A percentile compares a stretch with the other conserved stretches of the same genome.
Evolutionary conservation across 2,113 vertebrate genomes (phyloP).

Genomic region (Gallinago paraguaiae): DNA sequence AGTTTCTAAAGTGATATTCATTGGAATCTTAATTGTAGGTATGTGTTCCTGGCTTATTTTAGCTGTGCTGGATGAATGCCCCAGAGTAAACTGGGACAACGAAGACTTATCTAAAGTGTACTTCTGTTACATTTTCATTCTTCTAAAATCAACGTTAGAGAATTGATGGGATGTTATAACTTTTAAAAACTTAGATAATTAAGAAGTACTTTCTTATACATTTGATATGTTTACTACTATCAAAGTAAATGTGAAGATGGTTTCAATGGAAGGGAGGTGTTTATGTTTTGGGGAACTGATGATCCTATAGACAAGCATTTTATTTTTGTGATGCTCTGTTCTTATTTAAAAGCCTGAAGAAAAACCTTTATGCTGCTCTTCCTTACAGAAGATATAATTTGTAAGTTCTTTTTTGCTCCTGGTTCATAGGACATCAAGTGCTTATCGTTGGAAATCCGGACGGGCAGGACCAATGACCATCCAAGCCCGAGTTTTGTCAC

Average conservation of each 20-base stretch:
- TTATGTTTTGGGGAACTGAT: background rate
- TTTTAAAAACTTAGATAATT: background rate
- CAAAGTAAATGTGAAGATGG: background rate
- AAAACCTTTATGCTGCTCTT: background rate
- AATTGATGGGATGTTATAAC: background rate
- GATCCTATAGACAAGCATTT: background rate
- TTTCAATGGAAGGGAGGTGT: background rate
- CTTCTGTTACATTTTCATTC: background rate
- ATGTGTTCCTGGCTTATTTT: background rate
- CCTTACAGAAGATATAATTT: background rate
- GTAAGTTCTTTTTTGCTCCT: background rate
- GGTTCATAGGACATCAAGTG: conserved; percentile 74
- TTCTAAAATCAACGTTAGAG: background rate
- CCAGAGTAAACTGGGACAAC: background rate
- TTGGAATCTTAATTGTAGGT: background rate
- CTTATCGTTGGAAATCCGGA: conserved; percentile 83
- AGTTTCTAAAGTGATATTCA: background rate
- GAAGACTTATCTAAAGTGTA: background rate
- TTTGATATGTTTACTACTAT: background rate
- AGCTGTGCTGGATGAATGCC: background rate
- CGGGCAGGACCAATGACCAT: conserved; percentile 58
- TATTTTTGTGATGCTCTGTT: background rate
- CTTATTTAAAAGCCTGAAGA: background rate
- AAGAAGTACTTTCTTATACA: background rate
- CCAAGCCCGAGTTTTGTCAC: conserved; percentile 40